phyloP scores from a whole-genome alignment of 2,888 invertebrate genomes.

The Andrena marginata region DNA sequence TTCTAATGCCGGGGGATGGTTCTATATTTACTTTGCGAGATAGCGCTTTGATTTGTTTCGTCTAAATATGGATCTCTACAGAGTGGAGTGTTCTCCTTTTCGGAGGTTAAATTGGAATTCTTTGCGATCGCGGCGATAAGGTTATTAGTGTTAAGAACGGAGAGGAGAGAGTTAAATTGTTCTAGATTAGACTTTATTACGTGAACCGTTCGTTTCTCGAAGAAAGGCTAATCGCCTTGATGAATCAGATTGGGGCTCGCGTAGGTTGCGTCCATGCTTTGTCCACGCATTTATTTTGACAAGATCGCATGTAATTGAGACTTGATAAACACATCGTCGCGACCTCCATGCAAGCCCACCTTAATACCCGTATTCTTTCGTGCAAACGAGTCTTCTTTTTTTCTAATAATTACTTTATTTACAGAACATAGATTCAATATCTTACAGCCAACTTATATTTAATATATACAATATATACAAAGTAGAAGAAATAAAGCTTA shows the following conservation, averaged over 20 bases:
- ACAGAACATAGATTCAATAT: no score
- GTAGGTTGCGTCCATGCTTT: constrained; percentile 52
- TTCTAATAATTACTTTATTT: not conserved
- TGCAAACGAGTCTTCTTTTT: not conserved
- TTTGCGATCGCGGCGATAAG: not conserved
- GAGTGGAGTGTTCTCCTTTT: no score
- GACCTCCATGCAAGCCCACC: not conserved
- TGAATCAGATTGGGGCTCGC: constrained; percentile 52
- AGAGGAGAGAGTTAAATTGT: constrained; percentile 13
- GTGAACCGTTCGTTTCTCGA: constrained; percentile 41
- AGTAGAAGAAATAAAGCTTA: no score
- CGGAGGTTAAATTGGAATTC: no score
- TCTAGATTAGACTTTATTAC: constrained; percentile 30
- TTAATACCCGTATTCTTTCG: not conserved
- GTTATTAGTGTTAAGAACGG: not conserved
- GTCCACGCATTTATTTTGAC: constrained; percentile 56
- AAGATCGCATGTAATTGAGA: constrained; percentile 47
- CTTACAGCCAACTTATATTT: no score
- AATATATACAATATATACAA: no score
- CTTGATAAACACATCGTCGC: constrained; percentile 37
- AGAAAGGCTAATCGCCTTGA: constrained; percentile 63
- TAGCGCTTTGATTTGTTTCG: no score
- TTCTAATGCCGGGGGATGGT: not conserved
- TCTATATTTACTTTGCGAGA: no score
- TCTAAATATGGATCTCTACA: no score